Conservation (phyloP, 2,797 vertebrate species). For the Antrozous pallidus region DNA sequence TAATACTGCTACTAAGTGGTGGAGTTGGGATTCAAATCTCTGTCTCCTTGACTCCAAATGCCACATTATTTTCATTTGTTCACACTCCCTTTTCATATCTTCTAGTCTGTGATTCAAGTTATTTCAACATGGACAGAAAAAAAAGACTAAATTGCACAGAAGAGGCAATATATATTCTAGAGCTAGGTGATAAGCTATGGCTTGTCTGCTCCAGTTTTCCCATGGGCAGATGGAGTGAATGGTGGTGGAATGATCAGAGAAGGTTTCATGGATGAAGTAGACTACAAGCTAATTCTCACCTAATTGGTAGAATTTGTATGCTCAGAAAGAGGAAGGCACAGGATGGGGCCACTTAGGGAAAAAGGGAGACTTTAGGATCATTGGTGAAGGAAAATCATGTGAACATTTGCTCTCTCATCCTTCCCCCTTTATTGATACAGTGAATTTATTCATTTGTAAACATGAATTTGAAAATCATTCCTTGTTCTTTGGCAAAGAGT, state of each 20-base stretch:
- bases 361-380: not conserved
- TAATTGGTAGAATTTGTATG: not conserved
- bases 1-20: not conserved
- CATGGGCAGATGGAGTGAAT: not conserved
- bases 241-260: not conserved
- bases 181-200: not conserved
- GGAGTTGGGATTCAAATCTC: not conserved
- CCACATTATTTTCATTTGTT: not conserved
- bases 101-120: not conserved
- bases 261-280: not conserved
- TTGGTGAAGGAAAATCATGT: not conserved
- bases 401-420: not conserved
- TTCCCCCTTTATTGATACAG: not conserved
- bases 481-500: not conserved
- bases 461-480: not conserved
- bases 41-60: not conserved
- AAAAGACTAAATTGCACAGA: not conserved
- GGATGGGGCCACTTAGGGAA: too few relatives aligned
- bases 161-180: not conserved
- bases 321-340: not conserved
- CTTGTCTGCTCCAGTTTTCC: not conserved
- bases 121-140: not conserved
- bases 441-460: not conserved
- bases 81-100: not conserved
- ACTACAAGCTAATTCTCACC: not conserved